These are phyloP conservation scores for Drosophila pseudotakahashii DNA, from an alignment of 2,888 invertebrate genomes.

Conservation along the genomic window DNA sequence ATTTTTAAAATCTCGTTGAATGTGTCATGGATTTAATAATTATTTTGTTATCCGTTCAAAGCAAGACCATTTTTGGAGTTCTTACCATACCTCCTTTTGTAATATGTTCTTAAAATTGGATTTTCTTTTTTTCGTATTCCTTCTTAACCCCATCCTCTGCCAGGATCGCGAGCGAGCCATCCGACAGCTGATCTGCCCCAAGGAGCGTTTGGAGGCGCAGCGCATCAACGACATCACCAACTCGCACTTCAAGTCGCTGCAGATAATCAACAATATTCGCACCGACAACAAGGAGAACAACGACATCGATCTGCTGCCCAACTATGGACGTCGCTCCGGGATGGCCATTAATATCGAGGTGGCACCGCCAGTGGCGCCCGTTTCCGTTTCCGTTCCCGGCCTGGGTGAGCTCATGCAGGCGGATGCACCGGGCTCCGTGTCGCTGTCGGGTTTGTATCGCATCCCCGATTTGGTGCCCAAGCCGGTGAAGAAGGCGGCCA, in stretches of 20 bases:
- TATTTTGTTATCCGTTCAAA: no score
- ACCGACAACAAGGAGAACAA: conserved; percentile 84
- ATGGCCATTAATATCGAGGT: conserved; percentile 65
- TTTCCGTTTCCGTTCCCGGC: conserved; percentile 74
- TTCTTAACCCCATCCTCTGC: no score
- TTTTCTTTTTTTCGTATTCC: background rate
- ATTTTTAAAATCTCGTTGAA: no score
- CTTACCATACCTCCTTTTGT: no score
- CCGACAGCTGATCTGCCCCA: conserved; percentile 79
- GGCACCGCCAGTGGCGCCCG: conserved; percentile 20
- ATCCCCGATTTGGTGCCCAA: conserved; percentile 81
- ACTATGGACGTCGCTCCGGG: conserved; percentile 49
- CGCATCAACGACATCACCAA: conserved; percentile 82
- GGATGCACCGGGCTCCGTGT: conserved; percentile 66
- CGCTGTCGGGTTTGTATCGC: conserved; percentile 46
- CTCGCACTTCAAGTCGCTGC: conserved; percentile 82
- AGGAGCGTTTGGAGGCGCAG: conserved; percentile 82
- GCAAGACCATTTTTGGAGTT: no score
- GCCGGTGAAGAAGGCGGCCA: conserved; percentile 81
- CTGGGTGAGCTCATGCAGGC: conserved; percentile 83
- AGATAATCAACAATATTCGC: conserved; percentile 82
- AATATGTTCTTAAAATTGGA: background rate
- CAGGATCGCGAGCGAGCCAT: conserved; percentile 81
- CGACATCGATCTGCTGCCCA: conserved; percentile 80
- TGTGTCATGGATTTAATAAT: no score